A percentile compares a stretch with the other conserved stretches of the same genome.
Evolutionary conservation across 2,888 invertebrate genomes (phyloP).

Genomic region (Corbicula japonica): DNA sequence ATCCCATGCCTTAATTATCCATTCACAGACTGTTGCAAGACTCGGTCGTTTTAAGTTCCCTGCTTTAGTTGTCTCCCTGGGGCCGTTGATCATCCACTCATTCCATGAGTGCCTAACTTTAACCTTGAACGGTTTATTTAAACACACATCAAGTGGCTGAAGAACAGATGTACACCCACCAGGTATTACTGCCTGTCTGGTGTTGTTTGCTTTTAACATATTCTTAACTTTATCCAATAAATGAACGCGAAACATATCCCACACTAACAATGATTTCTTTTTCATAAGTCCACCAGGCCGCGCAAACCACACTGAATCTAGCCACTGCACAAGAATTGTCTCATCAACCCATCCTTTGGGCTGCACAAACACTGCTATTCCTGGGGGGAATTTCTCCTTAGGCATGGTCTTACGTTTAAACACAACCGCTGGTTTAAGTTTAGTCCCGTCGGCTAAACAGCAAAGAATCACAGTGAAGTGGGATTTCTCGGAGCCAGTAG

Average conservation of each 20-base stretch:
- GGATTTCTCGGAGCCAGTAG: slow-evolving; percentile 55
- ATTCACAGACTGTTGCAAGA: slow-evolving; percentile 36
- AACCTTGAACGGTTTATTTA: slow-evolving; percentile 49
- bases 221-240: slow-evolving; percentile 20
- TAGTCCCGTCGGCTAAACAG: slow-evolving; percentile 61
- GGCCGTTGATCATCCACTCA: slow-evolving; percentile 36
- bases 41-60: slow-evolving; percentile 44
- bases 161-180: slow-evolving; percentile 51
- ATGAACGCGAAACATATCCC: slow-evolving; percentile 53
- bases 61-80: slow-evolving; percentile 4
- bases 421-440: slow-evolving; percentile 59
- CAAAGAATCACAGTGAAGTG: slow-evolving; percentile 65
- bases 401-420: slow-evolving; percentile 67
- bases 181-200: slow-evolving; percentile 49
- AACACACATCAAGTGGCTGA: slow-evolving; percentile 53
- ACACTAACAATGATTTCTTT: slow-evolving; percentile 44
- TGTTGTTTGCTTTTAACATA: too few species aligned
- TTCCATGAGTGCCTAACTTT: slow-evolving; percentile 30
- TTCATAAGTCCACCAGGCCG: slow-evolving; percentile 51
- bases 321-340: slow-evolving; percentile 37
- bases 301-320: slow-evolving; percentile 48
- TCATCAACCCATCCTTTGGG: too few species aligned
- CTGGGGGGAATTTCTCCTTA: slow-evolving; percentile 55
- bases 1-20: too few species aligned
- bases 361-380: slow-evolving; percentile 40